phyloP scores from a whole-genome alignment of 2,888 invertebrate species.

The Drosophila monieri region DNA sequence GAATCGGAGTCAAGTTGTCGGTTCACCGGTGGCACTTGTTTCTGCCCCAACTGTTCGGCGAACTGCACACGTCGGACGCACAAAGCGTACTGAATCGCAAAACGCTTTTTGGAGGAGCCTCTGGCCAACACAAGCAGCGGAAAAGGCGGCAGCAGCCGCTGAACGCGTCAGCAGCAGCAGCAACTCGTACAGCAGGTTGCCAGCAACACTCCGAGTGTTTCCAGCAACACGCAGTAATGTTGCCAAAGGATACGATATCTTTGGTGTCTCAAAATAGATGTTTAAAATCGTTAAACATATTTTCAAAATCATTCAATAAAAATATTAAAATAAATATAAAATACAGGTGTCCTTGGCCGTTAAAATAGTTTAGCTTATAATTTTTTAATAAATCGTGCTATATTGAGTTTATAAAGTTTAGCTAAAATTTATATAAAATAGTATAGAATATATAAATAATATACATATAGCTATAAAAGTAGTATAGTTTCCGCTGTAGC shows the following conservation, averaged over 20 bases:
- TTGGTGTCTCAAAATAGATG: not conserved
- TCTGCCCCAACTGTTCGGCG: conserved; percentile 29
- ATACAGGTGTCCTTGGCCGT: too few relatives aligned
- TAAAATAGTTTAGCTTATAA: too few relatives aligned
- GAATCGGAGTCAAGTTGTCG: conserved; percentile 27
- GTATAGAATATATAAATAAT: too few relatives aligned
- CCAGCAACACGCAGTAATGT: conserved; percentile 62
- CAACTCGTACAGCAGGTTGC: conserved; percentile 50
- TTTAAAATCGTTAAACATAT: too few relatives aligned
- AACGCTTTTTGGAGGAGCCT: conserved; percentile 66
- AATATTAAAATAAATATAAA: too few relatives aligned
- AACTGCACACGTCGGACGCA: conserved; percentile 82
- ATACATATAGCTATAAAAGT: too few relatives aligned
- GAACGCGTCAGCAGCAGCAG: conserved; percentile 2
- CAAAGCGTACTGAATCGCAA: conserved; percentile 79
- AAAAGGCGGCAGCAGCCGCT: conserved; percentile 9
- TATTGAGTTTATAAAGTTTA: too few relatives aligned
- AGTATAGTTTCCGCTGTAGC: too few relatives aligned
- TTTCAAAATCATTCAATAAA: too few relatives aligned
- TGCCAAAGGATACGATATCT: conserved; percentile 33
- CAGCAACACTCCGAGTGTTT: conserved; percentile 60
- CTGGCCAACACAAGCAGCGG: conserved; percentile 35
- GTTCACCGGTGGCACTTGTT: conserved; percentile 46
- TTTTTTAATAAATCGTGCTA: too few relatives aligned
- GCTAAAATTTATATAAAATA: too few relatives aligned